phyloP scores from a whole-genome alignment of 1,140 invertebrate species.

The Bradysia coprophila region DNA sequence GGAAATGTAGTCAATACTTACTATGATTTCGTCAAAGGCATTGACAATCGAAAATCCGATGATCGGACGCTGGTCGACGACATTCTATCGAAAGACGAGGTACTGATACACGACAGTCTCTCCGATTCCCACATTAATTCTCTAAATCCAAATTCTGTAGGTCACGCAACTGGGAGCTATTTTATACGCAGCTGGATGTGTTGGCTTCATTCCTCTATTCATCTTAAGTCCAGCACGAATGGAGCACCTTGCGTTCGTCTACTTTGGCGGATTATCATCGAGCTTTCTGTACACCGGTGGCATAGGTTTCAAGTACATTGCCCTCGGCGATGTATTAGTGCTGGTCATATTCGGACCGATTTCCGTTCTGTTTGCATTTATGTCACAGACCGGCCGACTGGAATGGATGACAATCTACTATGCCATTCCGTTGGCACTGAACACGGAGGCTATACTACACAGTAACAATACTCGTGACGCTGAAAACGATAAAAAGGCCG shows the following conservation, averaged over 20 bases:
- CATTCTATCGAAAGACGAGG: constrained; percentile 37
- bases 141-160: constrained; percentile 8
- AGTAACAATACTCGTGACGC: constrained; percentile 87
- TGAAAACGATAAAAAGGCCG: constrained; percentile 64
- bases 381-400: constrained; percentile 74
- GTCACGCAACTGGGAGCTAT: constrained; percentile 72
- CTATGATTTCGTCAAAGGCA: constrained; percentile 84
- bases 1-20: constrained; percentile 96
- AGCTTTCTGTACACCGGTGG: constrained; percentile 85
- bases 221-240: constrained; percentile 72
- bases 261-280: constrained; percentile 91
- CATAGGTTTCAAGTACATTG: constrained; percentile 87
- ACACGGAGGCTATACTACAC: constrained; percentile 88
- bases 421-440: constrained; percentile 81
- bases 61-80: constrained; percentile 86
- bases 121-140: background rate
- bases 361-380: constrained; percentile 84
- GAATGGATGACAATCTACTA: constrained; percentile 79
- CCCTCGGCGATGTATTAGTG: constrained; percentile 76
- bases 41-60: constrained; percentile 80
- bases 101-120: constrained; percentile 3
- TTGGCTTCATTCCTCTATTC: constrained; percentile 69
- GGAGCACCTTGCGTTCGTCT: constrained; percentile 84
- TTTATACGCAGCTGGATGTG: constrained; percentile 69
- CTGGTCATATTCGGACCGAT: constrained; percentile 87